phyloP scores from a whole-genome alignment of 2,797 vertebrate species.

The Girardinus metallicus region DNA sequence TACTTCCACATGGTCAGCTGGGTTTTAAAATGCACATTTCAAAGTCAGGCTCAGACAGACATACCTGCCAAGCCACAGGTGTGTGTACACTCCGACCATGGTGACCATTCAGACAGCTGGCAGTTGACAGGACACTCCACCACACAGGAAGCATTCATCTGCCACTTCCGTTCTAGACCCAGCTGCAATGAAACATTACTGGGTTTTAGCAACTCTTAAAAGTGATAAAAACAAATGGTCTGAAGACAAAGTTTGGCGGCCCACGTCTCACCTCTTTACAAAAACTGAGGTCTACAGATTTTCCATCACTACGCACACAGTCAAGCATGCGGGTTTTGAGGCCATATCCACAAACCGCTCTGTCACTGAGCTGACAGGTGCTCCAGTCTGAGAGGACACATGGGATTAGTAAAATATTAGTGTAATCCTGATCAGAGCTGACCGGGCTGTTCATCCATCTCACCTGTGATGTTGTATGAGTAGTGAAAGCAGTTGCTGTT shows the following conservation, averaged over 20 bases:
- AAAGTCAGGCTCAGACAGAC: not conserved
- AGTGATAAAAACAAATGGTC: not conserved
- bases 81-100: constrained; percentile 92
- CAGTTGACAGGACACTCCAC: constrained; percentile 97
- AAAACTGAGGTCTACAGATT: constrained; percentile 92
- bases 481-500: constrained; percentile 97
- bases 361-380: constrained; percentile 94
- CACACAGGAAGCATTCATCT: constrained; percentile 91
- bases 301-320: constrained; percentile 95
- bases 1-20: not conserved
- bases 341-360: constrained; percentile 91
- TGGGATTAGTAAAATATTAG: constrained; percentile 3
- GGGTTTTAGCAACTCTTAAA: not conserved
- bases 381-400: constrained; percentile 89
- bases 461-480: constrained; percentile 94
- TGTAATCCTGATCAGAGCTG: not conserved
- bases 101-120: constrained; percentile 94
- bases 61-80: constrained; percentile 82
- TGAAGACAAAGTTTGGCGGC: not conserved
- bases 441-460: constrained; percentile 7
- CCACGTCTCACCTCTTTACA: constrained; percentile 87
- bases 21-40: not conserved
- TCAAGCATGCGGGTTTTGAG: constrained; percentile 96
- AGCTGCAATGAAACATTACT: constrained; percentile 61
- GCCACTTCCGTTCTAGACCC: constrained; percentile 92